Conservation (phyloP, 2,888 invertebrate species). For the Rotaria sp. region DNA sequence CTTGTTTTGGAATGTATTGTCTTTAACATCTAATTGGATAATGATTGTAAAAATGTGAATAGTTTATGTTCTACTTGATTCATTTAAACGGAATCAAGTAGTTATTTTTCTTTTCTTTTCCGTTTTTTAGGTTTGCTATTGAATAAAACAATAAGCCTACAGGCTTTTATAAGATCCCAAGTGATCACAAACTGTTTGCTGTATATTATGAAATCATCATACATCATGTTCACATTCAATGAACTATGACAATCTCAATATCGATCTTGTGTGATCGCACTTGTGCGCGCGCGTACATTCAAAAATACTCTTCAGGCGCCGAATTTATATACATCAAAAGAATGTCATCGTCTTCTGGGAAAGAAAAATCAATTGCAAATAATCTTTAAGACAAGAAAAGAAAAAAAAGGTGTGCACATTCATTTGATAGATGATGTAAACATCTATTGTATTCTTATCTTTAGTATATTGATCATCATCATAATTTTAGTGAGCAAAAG, state of each 20-base stretch:
- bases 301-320: neutral
- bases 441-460: neutral
- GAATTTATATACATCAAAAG: neutral
- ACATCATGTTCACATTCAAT: neutral
- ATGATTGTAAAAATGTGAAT: conserved; percentile 6
- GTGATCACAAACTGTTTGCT: neutral
- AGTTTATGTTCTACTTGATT: neutral
- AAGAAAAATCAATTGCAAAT: neutral
- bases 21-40: conserved; percentile 6
- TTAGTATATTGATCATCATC: neutral
- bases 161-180: neutral
- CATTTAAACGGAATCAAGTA: neutral
- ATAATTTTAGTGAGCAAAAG: neutral
- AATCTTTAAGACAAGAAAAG: neutral
- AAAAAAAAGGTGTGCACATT: neutral
- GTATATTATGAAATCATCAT: neutral
- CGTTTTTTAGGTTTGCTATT: neutral
- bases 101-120: neutral
- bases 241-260: conserved; percentile 6
- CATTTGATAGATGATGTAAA: conserved; percentile 6
- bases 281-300: neutral
- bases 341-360: conserved; percentile 6
- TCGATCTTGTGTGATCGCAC: neutral
- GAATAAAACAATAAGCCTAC: neutral
- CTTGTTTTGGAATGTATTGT: conserved; percentile 3